Evolutionary conservation across 2,113 vertebrate species (phyloP).

Genomic region (Chlorodrepanis virens): DNA sequence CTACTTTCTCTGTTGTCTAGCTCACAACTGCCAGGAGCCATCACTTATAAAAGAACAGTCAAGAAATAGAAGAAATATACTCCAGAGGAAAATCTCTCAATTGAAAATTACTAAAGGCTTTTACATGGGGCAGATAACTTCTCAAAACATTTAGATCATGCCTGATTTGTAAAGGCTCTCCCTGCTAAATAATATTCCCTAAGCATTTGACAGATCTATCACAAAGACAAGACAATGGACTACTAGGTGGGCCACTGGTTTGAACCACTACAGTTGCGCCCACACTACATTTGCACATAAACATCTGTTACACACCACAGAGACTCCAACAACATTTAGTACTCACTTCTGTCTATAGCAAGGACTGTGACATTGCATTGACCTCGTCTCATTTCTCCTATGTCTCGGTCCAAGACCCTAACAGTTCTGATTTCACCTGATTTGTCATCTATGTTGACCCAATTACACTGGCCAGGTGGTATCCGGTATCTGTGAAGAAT

Average conservation of each 20-base stretch:
- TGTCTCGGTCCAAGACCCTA: conserved; percentile 83
- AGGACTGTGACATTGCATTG: conserved; percentile 76
- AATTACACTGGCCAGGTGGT: conserved; percentile 74
- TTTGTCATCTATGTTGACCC: conserved; percentile 78
- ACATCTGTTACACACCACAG: background rate
- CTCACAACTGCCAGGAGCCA: background rate
- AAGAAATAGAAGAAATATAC: background rate
- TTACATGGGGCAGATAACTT: background rate
- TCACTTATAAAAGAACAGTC: background rate
- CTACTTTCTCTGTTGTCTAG: background rate
- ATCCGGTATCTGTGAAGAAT: conserved; percentile 80
- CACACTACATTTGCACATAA: background rate
- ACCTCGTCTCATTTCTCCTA: conserved; percentile 72
- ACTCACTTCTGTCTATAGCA: conserved; percentile 75
- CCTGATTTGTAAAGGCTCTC: background rate
- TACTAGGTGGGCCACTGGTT: background rate
- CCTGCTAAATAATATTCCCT: background rate
- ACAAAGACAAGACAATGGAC: background rate
- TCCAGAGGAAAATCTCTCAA: background rate
- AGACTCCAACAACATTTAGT: background rate
- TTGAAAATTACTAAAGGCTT: background rate
- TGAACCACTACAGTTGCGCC: background rate
- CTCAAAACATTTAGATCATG: background rate
- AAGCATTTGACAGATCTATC: background rate
- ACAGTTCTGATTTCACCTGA: conserved; percentile 79